A percentile compares a stretch with the other conserved stretches of the same genome.
These are phyloP conservation scores for Podarcis cretensis DNA, from an alignment of 2,113 vertebrate genomes.

Conservation along the genomic window DNA sequence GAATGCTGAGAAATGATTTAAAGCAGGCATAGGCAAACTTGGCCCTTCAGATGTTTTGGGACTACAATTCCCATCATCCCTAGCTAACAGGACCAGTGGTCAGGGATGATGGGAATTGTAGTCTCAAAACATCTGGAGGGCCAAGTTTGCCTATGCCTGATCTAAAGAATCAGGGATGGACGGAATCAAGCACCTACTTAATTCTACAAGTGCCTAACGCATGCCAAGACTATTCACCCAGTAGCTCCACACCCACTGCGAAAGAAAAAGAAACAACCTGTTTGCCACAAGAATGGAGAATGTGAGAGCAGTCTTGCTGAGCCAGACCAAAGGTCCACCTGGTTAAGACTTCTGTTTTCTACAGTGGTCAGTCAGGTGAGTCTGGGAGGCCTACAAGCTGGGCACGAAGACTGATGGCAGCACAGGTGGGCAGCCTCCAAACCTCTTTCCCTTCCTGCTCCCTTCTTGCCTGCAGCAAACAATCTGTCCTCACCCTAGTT, in stretches of 20 bases:
- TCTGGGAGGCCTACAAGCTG: not conserved
- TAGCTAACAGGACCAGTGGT: too few relatives aligned
- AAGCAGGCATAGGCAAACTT: too few relatives aligned
- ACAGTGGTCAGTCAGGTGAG: not conserved
- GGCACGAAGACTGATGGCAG: not conserved
- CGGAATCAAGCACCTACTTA: not conserved
- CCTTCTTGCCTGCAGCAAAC: too few relatives aligned
- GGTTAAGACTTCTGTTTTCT: not conserved
- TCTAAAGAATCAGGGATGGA: not conserved
- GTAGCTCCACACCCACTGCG: too few relatives aligned
- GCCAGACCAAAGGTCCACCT: not conserved
- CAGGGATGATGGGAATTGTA: too few relatives aligned
- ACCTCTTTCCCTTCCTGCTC: too few relatives aligned
- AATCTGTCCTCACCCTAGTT: too few relatives aligned
- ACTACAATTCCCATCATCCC: too few relatives aligned
- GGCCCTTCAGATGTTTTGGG: too few relatives aligned
- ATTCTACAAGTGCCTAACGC: not conserved
- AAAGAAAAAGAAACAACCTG: not conserved
- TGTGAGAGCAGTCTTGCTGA: not conserved
- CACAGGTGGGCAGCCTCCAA: too few relatives aligned
- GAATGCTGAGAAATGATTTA: not conserved
- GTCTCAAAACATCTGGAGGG: too few relatives aligned
- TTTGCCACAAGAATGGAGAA: not conserved
- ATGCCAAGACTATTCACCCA: not conserved
- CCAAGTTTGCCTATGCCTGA: too few relatives aligned